Evolutionary conservation across 2,113 vertebrate species (phyloP), one percentile per base, ranked within the genome.

Genomic region (Cyprinodon tularosa): DNA sequence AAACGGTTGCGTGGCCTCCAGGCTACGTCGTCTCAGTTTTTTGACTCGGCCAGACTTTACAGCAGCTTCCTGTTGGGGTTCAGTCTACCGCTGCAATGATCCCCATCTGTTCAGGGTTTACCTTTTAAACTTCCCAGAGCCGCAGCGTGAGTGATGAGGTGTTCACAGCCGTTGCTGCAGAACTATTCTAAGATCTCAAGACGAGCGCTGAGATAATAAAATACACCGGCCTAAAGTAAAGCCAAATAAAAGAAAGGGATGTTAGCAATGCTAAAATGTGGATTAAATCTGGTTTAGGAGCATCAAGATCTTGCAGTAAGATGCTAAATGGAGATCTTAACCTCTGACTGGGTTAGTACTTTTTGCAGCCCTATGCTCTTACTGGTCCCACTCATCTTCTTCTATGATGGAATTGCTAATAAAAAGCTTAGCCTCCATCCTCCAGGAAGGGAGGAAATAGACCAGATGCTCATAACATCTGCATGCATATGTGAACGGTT

Each of bases 71-170:
- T 85, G 73, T 84, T 79, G 59, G 69, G 74, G 79, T 70, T 82
- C 3, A 68, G 66, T 80, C 47, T 45, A 1, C 11, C 45, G 29
- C 69, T 65, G 9, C 42, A 78, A 62, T 13, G 36, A 66, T 68
- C 78, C 77, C 88, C 88, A 86, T 88, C 71, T 89, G 81, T 82
- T 63, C 13, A 53, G 48, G 77, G 69, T 87, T 91, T 89, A 72
- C 80, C 72, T 83, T 61, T 81, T 62, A 64, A 61, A 62, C 57
- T 75, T 76, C 36, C 68, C 45, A 64, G 72, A 74, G 82, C 64
- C 71, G 65, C 68, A 70, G 71, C 66, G 76, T 78, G 76, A 75
- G 76, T 40, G 77, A 80, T 42, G 70, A 78, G 84, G 78, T 71
- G 71, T 87, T 85, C 81, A 84, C 64, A 71, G 62, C 80, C 69